These are phyloP conservation scores for Valencia hispanica DNA, from an alignment of 2,797 vertebrate genomes.

Conservation along the genomic window DNA sequence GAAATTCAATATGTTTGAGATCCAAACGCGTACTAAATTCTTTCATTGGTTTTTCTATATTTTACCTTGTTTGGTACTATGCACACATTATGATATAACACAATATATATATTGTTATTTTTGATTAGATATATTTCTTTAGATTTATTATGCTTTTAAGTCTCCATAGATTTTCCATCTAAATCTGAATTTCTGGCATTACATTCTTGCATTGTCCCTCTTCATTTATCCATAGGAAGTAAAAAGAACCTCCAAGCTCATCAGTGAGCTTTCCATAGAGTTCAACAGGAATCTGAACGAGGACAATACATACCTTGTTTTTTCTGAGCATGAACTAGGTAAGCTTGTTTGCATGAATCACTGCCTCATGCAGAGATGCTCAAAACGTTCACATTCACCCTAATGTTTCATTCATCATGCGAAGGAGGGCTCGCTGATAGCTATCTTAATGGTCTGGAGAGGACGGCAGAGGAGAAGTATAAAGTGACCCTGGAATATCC, in stretches of 20 bases:
- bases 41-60: background rate
- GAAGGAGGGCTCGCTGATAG: constrained; percentile 89
- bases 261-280: constrained; percentile 92
- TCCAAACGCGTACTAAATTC: background rate
- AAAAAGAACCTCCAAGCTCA: constrained; percentile 87
- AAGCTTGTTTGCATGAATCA: constrained; percentile 2
- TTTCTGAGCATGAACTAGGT: constrained; percentile 89
- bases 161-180: background rate
- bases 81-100: background rate
- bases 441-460: constrained; percentile 88
- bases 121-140: background rate
- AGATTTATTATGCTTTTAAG: background rate
- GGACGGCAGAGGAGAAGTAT: constrained; percentile 78
- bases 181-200: background rate
- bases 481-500: constrained; percentile 93
- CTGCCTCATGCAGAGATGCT: background rate
- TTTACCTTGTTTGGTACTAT: background rate
- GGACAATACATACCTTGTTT: constrained; percentile 85
- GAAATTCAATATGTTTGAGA: background rate
- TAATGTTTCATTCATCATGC: background rate
- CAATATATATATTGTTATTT: no score
- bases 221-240: constrained; percentile 83
- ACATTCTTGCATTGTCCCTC: background rate
- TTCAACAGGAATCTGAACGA: constrained; percentile 96
- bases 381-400: background rate